These are phyloP conservation scores for Melipona bicolor DNA, from an alignment of 2,888 invertebrate species.

Conservation along the genomic window DNA sequence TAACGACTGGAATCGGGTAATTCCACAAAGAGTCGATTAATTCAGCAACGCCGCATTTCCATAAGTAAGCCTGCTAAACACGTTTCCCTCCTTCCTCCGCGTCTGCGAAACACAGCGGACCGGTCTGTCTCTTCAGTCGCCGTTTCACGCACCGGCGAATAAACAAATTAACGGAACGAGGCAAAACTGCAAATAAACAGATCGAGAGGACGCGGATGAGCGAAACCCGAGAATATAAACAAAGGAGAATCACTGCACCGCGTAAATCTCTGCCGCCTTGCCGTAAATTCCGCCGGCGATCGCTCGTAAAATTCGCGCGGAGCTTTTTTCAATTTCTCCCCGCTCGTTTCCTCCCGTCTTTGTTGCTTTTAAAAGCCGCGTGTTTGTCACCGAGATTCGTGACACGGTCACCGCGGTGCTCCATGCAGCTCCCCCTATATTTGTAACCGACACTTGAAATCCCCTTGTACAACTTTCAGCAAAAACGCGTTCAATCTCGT, in stretches of 20 bases:
- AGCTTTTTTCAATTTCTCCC: neutral
- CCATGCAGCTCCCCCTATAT: constrained; percentile 26
- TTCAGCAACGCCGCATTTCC: constrained; percentile 13
- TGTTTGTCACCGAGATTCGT: constrained; percentile 1
- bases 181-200: neutral
- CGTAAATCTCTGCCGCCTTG: neutral
- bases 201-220: neutral
- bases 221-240: neutral
- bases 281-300: neutral
- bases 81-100: neutral
- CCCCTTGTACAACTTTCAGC: constrained; percentile 30
- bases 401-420: constrained; percentile 26
- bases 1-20: constrained; percentile 5
- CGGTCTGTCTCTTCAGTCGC: neutral
- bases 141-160: neutral
- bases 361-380: neutral
- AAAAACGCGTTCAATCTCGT: constrained; percentile 33
- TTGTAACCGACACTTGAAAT: constrained; percentile 49
- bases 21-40: constrained; percentile 10
- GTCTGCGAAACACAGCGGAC: too few species aligned
- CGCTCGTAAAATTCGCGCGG: neutral
- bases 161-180: neutral
- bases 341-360: neutral
- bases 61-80: constrained; percentile 7
- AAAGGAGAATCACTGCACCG: neutral